Percentiles rank a stretch among this genome's conserved stretches.
Conservation (phyloP, 2,113 vertebrate genomes). For the Madoqua kirkii region DNA sequence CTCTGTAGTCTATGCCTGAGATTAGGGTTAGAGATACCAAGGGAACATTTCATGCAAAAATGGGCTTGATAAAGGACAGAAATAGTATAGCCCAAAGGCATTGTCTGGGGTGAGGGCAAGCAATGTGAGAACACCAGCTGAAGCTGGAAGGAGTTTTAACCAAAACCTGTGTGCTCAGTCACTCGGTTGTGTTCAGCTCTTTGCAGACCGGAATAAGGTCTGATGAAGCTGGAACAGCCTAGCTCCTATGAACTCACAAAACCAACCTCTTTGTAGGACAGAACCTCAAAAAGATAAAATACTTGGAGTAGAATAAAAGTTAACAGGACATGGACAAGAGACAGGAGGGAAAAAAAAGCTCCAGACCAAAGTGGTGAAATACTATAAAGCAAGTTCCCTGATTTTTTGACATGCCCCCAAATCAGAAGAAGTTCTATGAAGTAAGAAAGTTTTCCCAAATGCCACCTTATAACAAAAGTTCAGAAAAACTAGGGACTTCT, state of each 20-base stretch:
- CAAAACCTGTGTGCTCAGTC: neutral
- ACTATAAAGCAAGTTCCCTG: neutral
- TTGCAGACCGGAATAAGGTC: neutral
- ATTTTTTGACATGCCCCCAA: neutral
- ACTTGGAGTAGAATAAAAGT: neutral
- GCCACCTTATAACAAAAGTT: neutral
- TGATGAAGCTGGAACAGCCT: neutral
- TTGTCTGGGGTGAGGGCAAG: neutral
- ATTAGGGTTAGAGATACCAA: neutral
- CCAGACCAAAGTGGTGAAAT: neutral
- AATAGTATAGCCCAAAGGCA: neutral
- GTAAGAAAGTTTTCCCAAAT: neutral
- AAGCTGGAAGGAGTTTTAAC: neutral
- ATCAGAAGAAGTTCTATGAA: neutral
- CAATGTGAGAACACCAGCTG: neutral
- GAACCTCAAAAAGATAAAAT: neutral
- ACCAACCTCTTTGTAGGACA: neutral
- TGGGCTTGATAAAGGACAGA: too few species aligned
- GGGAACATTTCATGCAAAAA: too few species aligned
- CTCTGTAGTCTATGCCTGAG: neutral
- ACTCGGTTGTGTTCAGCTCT: neutral
- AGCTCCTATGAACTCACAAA: neutral
- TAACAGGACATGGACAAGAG: neutral
- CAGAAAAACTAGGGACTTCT: neutral
- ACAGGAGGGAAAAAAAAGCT: neutral